Evolutionary conservation across 2,113 vertebrate genomes (phyloP), one percentile per base, ranked within the genome.

Genomic region (Rutilus rutilus): DNA sequence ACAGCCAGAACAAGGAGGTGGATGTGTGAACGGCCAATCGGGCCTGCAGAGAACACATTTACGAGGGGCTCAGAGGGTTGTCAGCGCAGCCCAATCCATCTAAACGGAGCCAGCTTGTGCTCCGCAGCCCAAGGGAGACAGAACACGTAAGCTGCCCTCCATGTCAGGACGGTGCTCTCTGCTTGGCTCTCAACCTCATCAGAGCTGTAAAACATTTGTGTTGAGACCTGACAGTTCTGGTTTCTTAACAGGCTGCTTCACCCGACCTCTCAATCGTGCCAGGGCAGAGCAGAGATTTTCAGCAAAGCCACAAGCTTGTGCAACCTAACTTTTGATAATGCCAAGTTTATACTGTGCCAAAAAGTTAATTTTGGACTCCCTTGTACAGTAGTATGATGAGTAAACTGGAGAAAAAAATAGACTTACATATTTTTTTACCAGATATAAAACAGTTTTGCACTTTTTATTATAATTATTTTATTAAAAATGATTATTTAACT

Each of bases 21-120:
- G 59, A 89, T 75, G 85, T 89, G 87, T 86, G 80, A 90, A 90
- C n/a, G 71, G 71, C 64, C 69, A 82, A 83, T 84, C 54, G 25
- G 76, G 65, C 54, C 79, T 78, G 62, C 88, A 85, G 62, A 78
- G 33, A 86, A 27, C 85, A 75, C 50, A 62, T 85, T 90, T 88
- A 91, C 30, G 82, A 88, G 87, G 80, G 60, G 78, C 85, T 87
- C 78, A 15, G 23, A 62, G 67, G 83, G 82, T 85, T 90, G 85
- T 86, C 85, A 83, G 67, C n/a, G 2, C 83, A 85, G 79, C 50
- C 86, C 86, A 76, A 64, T 87, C 57, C 71, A 80, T 86, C 80
- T 80, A 88, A 86, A 83, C 83, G 86, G 62, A 78, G 75, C 50
- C 52, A 86, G 83, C 79, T 52, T 87, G 42, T 87, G 86, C 52